Base-by-base conservation (phyloP, 1,140 invertebrate genomes). In the Megathymus violae region DNA sequence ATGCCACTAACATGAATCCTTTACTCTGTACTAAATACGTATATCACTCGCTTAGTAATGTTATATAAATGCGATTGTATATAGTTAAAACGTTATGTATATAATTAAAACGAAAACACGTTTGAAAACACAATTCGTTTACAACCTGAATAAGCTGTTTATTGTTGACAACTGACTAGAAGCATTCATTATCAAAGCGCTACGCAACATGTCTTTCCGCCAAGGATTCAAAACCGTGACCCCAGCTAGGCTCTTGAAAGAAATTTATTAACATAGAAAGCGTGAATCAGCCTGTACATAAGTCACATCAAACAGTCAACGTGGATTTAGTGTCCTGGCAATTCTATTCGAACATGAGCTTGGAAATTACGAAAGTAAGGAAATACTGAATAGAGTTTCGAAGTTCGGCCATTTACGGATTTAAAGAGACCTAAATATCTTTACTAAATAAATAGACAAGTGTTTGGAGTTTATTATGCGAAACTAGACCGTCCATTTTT, bases 221-320 rank as follows among this genome's bases (percentile, higher is more conserved):
- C 60, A 47, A 59, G 68, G 56, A 74, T 74, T 62, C 62, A 65
- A 63, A 71, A 63, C 54, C 51, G 27, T 31, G 62, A 58, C 63
- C 61, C 58, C 64, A 64, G 47, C 64, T 44, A 66, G 60, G 59
- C 67, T 46, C 41, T 62, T 67, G 61, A 69, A 70, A 74, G 70
- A 70, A 70, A 77, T 78, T 78, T 75, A 78, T 73, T 75, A 76
- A 68, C 69, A 62, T 38, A 67, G 14, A 66, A 69, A 73, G 54
- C 76, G 76, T 78, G 78, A 76, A 76, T 69, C 19, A 70, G 44
- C 61, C 61, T 34, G 59, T 50, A 44, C 64, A 65, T 76, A 70
- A 76, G 67, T 76, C 63, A 74, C 66, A 69, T 50, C 9, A 13
- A 48, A 10, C 71, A 74, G 78, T 74, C 71, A 67, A 61, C 25